Conservation (phyloP, 2,888 invertebrate genomes). For the Lumbricus terrestris region DNA sequence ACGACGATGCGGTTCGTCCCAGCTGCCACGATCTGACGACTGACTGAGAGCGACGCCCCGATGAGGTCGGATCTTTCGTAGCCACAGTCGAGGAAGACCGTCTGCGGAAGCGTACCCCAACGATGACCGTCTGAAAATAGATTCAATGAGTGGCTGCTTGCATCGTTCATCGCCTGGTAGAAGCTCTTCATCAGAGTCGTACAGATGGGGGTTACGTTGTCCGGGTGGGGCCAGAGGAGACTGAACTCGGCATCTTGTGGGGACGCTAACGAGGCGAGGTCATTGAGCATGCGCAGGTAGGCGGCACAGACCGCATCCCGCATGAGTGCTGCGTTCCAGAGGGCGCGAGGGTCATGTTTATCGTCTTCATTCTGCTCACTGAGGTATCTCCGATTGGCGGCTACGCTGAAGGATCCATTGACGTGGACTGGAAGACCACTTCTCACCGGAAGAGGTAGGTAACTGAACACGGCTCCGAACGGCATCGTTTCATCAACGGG, state of each 20-base stretch:
- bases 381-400: conserved; percentile 46
- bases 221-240: conserved; percentile 36
- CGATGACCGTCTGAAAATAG: conserved; percentile 35
- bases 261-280: conserved; percentile 31
- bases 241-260: conserved; percentile 22
- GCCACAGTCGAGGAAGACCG: conserved; percentile 39
- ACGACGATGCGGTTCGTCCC: conserved; percentile 20
- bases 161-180: conserved; percentile 30
- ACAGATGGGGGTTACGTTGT: conserved; percentile 26
- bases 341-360: conserved; percentile 39
- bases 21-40: conserved; percentile 24
- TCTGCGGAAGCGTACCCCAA: conserved; percentile 36
- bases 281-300: conserved; percentile 40
- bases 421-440: conserved; percentile 49
- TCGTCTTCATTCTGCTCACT: conserved; percentile 47
- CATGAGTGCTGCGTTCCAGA: conserved; percentile 46
- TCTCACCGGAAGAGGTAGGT: conserved; percentile 48
- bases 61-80: conserved; percentile 18
- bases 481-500: conserved; percentile 11
- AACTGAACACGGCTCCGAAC: conserved; percentile 46
- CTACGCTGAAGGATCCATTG: conserved; percentile 51
- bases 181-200: conserved; percentile 32
- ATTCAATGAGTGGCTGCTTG: background rate
- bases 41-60: conserved; percentile 24
- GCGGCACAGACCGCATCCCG: conserved; percentile 40